Conservation (phyloP, 2,888 invertebrate species). For the Rhogogaster chlorosoma region DNA sequence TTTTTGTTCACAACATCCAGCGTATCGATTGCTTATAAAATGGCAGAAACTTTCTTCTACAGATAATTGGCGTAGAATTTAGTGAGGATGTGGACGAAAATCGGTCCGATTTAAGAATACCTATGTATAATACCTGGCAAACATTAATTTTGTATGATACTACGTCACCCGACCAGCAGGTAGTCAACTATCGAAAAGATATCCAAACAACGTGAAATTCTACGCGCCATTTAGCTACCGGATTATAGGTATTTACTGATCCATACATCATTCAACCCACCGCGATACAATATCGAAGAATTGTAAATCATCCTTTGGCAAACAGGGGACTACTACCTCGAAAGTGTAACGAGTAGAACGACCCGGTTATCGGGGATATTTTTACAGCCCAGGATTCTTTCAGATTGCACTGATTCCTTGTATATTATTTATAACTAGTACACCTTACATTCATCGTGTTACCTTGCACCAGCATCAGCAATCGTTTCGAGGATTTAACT, state of each 20-base stretch:
- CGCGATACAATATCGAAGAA: slow-evolving; percentile 47
- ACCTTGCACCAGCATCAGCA: neutral
- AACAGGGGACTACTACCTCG: slow-evolving; percentile 46
- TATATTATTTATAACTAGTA: slow-evolving; percentile 34
- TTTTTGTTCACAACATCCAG: neutral
- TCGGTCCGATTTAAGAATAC: neutral
- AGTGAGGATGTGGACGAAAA: neutral
- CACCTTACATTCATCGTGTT: neutral
- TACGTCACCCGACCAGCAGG: neutral
- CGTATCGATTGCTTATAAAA: neutral
- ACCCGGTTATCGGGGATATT: slow-evolving; percentile 48
- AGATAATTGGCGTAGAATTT: neutral
- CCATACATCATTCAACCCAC: slow-evolving; percentile 48
- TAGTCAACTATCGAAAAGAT: slow-evolving; percentile 4
- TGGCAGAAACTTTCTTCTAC: neutral
- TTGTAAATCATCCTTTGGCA: slow-evolving; percentile 48
- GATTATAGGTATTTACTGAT: slow-evolving; percentile 49
- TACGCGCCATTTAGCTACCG: slow-evolving; percentile 34
- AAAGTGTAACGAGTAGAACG: slow-evolving; percentile 45
- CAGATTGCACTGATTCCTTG: slow-evolving; percentile 47
- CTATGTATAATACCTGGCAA: neutral
- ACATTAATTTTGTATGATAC: neutral
- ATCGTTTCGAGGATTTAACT: neutral
- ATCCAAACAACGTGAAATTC: slow-evolving; percentile 26
- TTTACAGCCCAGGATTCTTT: slow-evolving; percentile 50